Base-by-base conservation (phyloP, 2,113 vertebrate species). In the Clarias macrocephalus region DNA sequence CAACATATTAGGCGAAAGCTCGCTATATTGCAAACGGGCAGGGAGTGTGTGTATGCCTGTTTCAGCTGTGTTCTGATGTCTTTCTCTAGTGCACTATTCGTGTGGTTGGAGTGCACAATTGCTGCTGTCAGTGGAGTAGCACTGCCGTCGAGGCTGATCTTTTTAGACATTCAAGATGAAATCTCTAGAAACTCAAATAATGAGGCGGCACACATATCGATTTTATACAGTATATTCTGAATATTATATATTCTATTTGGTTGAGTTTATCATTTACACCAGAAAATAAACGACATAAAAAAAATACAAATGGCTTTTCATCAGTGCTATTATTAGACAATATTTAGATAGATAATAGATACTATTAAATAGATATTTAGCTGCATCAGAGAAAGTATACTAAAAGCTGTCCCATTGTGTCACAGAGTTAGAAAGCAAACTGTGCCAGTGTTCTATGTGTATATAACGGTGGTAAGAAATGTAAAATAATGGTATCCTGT, bases 181-280 rank as follows among this genome's bases (percentile, higher is more conserved):
- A 42, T 42, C 70, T 73, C 33, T 19, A 48, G 72, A 52, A 75
- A 25, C 19, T 75, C 42, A 52, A 75, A 77, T 77, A 77, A 81
- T 23, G 62, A 62, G 11, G 5, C 42, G 19, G 30, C 21, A 60
- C 18, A 59, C 10, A 30, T 48, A 48, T 48, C 48, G 7, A 8
- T 48, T 48, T 48, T 48, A 48, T 48, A 48, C 48, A 48, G 48
- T 48, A 48, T 48, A 48, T 48, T 48, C 48, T 48, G 7, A 48
- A 6, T 8, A 48, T 48, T 48, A 48, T 48, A 48, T 8, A 8
- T 7, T 48, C 48, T 48, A 48, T 48, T 8, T 7, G 6, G 48
- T 48, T 7, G 42, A 42, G 42, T 42, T 42, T 5, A 6, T 42
- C 48, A 48, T 48, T 48, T 48, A 48, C 48, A 48, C 48, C 48